Percentiles rank a stretch among this genome's conserved stretches.
Evolutionary conservation across 64 coral and sea anemone genomes (phyloP).

Genomic region (Orbicella faveolata): DNA sequence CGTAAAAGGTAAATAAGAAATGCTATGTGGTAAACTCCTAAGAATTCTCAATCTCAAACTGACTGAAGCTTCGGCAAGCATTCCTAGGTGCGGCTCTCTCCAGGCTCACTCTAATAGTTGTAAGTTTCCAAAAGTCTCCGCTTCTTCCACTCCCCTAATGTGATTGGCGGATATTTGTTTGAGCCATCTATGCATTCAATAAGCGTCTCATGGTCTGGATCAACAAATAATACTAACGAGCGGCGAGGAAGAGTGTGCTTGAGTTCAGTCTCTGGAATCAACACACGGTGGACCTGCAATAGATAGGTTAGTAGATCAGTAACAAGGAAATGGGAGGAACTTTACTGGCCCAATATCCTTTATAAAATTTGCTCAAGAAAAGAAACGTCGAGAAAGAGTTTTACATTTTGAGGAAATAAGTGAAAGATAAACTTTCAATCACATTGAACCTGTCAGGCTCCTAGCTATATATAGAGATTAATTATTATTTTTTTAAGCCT

Average conservation of each 20-base stretch:
- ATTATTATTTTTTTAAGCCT: no score
- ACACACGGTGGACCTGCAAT: conserved; percentile 45
- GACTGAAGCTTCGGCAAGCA: not conserved
- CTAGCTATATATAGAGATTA: no score
- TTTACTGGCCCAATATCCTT: no score
- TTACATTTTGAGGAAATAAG: no score
- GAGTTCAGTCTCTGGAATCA: conserved; percentile 27
- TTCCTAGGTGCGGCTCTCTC: not conserved
- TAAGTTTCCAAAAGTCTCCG: conserved; percentile 42
- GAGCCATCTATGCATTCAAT: conserved; percentile 52
- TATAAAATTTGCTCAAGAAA: no score
- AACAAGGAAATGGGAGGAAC: not conserved
- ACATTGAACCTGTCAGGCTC: no score
- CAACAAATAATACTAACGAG: conserved; percentile 6
- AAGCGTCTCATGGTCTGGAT: not conserved
- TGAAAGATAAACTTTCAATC: no score
- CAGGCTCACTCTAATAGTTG: not conserved
- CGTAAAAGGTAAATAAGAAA: no score
- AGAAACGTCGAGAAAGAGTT: no score
- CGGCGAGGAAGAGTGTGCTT: not conserved
- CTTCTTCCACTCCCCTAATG: conserved; percentile 41
- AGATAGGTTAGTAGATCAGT: not conserved
- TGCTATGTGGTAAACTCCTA: no score
- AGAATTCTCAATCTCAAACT: no score
- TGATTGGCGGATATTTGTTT: conserved; percentile 69